These are phyloP conservation scores for Punctoribates punctum DNA, from an alignment of 2,888 invertebrate species.

Conservation along the genomic window DNA sequence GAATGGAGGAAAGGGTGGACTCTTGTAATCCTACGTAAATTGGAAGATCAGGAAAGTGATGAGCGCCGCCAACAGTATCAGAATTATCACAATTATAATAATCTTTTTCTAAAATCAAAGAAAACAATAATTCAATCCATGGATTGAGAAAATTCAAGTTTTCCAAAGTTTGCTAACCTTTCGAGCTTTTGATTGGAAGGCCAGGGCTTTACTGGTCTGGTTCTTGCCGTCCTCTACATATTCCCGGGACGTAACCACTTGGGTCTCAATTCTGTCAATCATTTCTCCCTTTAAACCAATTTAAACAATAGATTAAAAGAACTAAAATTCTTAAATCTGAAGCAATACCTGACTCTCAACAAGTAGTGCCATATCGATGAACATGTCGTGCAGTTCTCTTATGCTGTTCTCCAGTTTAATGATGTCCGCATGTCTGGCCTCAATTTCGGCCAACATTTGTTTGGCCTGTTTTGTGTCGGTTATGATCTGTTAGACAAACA, in stretches of 20 bases:
- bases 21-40: neutral
- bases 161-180: conserved; percentile 33
- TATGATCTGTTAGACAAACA: conserved; percentile 68
- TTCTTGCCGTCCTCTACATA: conserved; percentile 59
- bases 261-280: conserved; percentile 60
- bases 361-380: conserved; percentile 99
- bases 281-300: conserved; percentile 58
- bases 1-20: neutral
- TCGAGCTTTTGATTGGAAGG: conserved; percentile 59
- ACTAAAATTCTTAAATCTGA: conserved; percentile 10
- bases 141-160: neutral
- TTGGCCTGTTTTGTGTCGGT: conserved; percentile 99
- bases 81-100: neutral
- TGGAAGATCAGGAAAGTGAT: conserved; percentile 9
- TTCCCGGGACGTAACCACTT: conserved; percentile 60
- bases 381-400: conserved; percentile 99
- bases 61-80: conserved; percentile 21
- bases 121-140: neutral
- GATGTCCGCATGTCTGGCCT: conserved; percentile 98
- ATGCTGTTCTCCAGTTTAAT: conserved; percentile 99
- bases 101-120: conserved; percentile 7
- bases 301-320: conserved; percentile 10
- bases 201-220: conserved; percentile 60
- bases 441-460: conserved; percentile 98
- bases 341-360: conserved; percentile 75